phyloP scores from a whole-genome alignment of 2,113 vertebrate genomes.

The Sorex fumeus region DNA sequence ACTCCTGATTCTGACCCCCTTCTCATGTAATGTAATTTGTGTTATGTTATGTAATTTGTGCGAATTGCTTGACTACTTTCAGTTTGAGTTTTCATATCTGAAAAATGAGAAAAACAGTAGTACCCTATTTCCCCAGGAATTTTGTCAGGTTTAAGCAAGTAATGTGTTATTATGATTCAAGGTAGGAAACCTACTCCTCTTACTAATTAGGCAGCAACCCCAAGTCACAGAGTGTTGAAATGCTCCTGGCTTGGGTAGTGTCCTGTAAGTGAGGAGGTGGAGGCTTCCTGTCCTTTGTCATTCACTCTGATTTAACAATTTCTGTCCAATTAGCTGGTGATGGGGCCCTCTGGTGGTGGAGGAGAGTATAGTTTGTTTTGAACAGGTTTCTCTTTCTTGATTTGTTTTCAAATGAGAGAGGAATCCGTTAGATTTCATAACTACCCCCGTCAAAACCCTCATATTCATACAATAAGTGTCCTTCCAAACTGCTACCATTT shows the following conservation, averaged over 20 bases:
- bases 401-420: not conserved
- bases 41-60: not conserved
- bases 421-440: not conserved
- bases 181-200: not conserved
- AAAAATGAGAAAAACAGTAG: not conserved
- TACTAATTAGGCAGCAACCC: not conserved
- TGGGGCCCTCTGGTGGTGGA: slow-evolving; percentile 45
- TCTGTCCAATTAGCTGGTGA: slow-evolving; percentile 7
- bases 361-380: not conserved
- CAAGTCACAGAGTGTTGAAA: not conserved
- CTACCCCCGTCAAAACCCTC: not conserved
- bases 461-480: not conserved
- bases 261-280: not conserved
- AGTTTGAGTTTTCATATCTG: slow-evolving; percentile 26
- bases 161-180: not conserved
- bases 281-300: not conserved
- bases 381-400: not conserved
- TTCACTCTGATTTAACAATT: not conserved
- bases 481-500: not conserved
- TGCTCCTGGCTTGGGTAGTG: not conserved
- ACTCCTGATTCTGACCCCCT: not conserved
- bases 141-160: not conserved
- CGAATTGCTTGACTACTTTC: not conserved
- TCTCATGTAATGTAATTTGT: not conserved
- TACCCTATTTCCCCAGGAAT: slow-evolving; percentile 19